A percentile compares a stretch with the other conserved stretches of the same genome.
Evolutionary conservation across 1,140 invertebrate species (phyloP).

Genomic region (Laodelphax striatellus): DNA sequence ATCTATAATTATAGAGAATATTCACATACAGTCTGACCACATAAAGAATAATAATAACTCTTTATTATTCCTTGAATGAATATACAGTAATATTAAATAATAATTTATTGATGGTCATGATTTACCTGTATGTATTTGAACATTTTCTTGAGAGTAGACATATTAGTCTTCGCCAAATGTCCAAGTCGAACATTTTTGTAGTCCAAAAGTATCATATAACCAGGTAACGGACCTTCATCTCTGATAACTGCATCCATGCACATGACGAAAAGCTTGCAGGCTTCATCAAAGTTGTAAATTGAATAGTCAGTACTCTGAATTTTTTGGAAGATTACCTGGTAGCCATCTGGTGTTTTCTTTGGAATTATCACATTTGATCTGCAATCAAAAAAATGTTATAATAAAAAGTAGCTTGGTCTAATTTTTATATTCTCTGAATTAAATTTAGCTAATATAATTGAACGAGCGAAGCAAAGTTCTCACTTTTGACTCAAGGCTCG

Average conservation of each 20-base stretch:
- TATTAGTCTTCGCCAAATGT: constrained; percentile 43
- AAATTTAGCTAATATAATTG: too few species aligned
- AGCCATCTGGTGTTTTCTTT: constrained; percentile 38
- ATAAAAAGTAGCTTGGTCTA: too few species aligned
- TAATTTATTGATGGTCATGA: too few species aligned
- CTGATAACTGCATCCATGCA: constrained; percentile 18
- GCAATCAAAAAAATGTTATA: constrained; percentile 8
- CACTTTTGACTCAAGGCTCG: too few species aligned
- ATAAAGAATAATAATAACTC: too few species aligned
- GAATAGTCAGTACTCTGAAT: constrained; percentile 44
- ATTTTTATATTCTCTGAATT: too few species aligned
- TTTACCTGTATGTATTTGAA: constrained; percentile 50
- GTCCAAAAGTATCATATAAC: constrained; percentile 42
- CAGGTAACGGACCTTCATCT: constrained; percentile 20
- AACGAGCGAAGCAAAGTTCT: too few species aligned
- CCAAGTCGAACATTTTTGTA: constrained; percentile 47
- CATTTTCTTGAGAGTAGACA: constrained; percentile 42
- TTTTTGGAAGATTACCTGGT: constrained; percentile 47
- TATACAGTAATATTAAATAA: too few species aligned
- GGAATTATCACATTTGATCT: constrained; percentile 19
- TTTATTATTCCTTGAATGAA: too few species aligned
- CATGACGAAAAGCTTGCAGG: constrained; percentile 40
- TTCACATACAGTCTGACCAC: too few species aligned
- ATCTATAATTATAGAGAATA: too few species aligned
- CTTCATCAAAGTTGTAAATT: constrained; percentile 51